Evolutionary conservation across 1,140 invertebrate genomes (phyloP).

Genomic region (Ruditapes philippinarum): DNA sequence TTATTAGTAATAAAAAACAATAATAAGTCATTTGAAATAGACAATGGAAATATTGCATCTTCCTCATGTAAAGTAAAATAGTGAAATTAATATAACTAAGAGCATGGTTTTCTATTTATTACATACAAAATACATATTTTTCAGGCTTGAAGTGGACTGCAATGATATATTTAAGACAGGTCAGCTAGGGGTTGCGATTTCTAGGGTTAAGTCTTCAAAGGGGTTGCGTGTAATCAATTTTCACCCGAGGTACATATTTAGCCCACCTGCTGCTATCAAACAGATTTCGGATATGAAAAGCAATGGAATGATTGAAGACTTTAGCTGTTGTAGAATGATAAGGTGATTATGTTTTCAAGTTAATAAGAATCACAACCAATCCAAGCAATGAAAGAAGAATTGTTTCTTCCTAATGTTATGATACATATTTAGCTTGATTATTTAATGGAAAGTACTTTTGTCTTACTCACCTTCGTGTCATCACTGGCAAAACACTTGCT

Average conservation of each 20-base stretch:
- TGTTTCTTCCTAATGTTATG: too few relatives aligned
- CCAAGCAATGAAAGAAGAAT: background rate
- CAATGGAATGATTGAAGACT: conserved; percentile 1
- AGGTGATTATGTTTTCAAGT: background rate
- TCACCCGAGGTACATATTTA: background rate
- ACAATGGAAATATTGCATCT: background rate
- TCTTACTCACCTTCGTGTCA: background rate
- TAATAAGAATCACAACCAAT: too few relatives aligned
- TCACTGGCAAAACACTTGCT: too few relatives aligned
- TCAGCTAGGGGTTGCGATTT: conserved; percentile 37
- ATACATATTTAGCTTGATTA: background rate
- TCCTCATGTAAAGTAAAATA: background rate
- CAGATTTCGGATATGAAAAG: background rate
- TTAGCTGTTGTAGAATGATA: conserved; percentile 32
- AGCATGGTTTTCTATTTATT: background rate
- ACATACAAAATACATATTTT: too few relatives aligned
- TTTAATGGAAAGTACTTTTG: background rate
- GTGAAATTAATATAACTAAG: background rate
- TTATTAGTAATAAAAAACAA: background rate
- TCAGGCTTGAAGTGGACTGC: conserved; percentile 48
- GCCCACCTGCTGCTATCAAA: background rate
- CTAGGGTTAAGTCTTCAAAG: background rate
- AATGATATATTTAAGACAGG: conserved; percentile 49
- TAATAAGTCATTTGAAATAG: background rate
- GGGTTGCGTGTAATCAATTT: conserved; percentile 14